phyloP scores from a whole-genome alignment of 2,797 vertebrate species.

The Microhierax caerulescens region DNA sequence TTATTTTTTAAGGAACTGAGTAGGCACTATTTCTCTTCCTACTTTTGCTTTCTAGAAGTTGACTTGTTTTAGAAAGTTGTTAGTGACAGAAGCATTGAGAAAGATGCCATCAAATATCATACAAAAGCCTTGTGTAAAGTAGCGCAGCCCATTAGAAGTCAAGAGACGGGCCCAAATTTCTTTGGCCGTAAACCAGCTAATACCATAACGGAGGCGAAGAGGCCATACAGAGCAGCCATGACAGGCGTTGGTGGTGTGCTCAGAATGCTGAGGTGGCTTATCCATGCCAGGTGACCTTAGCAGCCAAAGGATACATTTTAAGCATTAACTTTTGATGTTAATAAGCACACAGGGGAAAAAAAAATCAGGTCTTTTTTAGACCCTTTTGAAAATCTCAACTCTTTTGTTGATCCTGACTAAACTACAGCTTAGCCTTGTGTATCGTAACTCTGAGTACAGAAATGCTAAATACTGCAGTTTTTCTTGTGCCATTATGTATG shows the following conservation, averaged over 20 bases:
- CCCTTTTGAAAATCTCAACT: not conserved
- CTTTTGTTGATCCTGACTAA: not conserved
- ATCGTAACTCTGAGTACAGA: not conserved
- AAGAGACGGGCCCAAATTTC: not conserved
- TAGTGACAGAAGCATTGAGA: not conserved
- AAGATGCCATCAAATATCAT: not conserved
- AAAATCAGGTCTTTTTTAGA: not conserved
- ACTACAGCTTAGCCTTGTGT: not conserved
- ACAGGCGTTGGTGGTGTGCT: fast-evolving
- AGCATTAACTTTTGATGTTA: not conserved
- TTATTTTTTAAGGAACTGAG: not conserved
- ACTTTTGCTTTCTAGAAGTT: not conserved
- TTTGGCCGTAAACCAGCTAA: not conserved
- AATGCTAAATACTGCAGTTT: not conserved
- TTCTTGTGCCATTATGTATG: not conserved
- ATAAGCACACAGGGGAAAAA: not conserved
- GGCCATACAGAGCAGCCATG: not conserved
- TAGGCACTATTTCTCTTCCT: not conserved
- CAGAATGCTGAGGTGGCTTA: not conserved
- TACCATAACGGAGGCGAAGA: not conserved
- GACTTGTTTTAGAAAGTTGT: not conserved
- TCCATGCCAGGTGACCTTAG: not conserved
- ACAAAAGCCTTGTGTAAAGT: not conserved
- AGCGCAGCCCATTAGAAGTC: not conserved
- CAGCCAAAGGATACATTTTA: not conserved